Base-by-base conservation (phyloP, 1,140 invertebrate genomes). In the Polypedilum pembai region DNA sequence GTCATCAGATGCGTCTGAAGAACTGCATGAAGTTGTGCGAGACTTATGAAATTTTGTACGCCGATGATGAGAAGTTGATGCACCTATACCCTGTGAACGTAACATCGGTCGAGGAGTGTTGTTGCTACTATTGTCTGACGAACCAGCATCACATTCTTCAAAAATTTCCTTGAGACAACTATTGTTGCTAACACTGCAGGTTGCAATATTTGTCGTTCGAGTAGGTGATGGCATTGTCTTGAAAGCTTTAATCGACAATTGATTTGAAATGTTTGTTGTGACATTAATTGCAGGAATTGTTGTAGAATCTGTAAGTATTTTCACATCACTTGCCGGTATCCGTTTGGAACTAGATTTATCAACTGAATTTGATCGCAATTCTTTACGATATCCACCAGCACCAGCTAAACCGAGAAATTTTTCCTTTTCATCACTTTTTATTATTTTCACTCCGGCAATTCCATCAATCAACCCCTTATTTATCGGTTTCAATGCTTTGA, bases 1-100 rank as follows among this genome's bases (percentile, higher is more conserved):
- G 81, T 95, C 94, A 80, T 96, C 94, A 73, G 92, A 94, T 5
- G 94, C 91, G 80, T 95, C 93, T 0, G 94, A 95, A 73, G 92
- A 93, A 77, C 92, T 93, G 79, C 94, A 94, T 7, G 92, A 94
- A 1, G 93, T 91, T 7, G 92, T 93, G 17, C 93, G 85, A 7
- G 89, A 87, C 79, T 92, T 92, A 75, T 90, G 88, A 75, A 91
- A 88, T 79, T 90, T 91, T 74, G 86, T 87, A 17, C 88, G 85
- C 33, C 90, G 84, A 78, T 91, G 87, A 78, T 77, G 78, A 4
- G 45, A 12, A 15, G 45, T 56, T 1, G 45, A 56, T 56, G 45
- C 12, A 56, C 12, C 12, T 4, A 56, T n/a, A 75, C 78, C 74
- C 77, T 81, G 77, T 77, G 78, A 83, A 75, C 81, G 77, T 74